Evolutionary conservation across 1,140 invertebrate species (phyloP).

Genomic region (Hycleus cichorii): DNA sequence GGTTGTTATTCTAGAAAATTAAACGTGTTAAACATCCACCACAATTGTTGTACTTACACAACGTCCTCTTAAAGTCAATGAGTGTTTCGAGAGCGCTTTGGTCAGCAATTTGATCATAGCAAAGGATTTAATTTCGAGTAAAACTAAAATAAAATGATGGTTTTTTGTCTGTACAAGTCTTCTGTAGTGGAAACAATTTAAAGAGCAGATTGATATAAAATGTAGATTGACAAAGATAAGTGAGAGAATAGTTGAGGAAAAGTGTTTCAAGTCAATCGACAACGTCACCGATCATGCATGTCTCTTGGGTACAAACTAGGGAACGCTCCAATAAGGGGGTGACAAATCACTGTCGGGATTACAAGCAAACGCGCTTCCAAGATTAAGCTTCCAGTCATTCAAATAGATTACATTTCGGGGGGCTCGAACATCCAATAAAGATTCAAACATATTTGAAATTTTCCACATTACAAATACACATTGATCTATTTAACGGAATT

Average conservation of each 20-base stretch:
- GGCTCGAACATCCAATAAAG: slow-evolving; percentile 12
- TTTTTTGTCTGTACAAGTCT: no score
- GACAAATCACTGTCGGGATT: slow-evolving; percentile 14
- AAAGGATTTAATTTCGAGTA: no score
- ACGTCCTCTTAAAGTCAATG: no score
- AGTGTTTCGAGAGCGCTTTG: no score
- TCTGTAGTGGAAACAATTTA: no score
- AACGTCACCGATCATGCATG: slow-evolving; percentile 12
- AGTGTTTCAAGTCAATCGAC: slow-evolving; percentile 15
- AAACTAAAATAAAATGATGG: no score
- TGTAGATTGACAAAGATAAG: slow-evolving; percentile 5
- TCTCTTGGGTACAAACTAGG: slow-evolving; percentile 9
- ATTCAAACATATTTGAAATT: neutral
- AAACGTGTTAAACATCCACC: neutral
- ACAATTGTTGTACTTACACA: no score
- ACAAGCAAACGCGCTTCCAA: slow-evolving; percentile 11
- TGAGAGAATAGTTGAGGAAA: slow-evolving; percentile 3
- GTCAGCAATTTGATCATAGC: no score
- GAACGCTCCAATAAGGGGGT: slow-evolving; percentile 13
- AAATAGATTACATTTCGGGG: slow-evolving; percentile 7
- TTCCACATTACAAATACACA: neutral
- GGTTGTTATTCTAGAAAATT: neutral
- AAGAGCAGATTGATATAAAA: neutral
- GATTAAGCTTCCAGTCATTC: slow-evolving; percentile 16
- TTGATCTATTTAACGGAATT: no score